phyloP scores from a whole-genome alignment of 2,797 vertebrate species.

The Cynopterus sphinx region DNA sequence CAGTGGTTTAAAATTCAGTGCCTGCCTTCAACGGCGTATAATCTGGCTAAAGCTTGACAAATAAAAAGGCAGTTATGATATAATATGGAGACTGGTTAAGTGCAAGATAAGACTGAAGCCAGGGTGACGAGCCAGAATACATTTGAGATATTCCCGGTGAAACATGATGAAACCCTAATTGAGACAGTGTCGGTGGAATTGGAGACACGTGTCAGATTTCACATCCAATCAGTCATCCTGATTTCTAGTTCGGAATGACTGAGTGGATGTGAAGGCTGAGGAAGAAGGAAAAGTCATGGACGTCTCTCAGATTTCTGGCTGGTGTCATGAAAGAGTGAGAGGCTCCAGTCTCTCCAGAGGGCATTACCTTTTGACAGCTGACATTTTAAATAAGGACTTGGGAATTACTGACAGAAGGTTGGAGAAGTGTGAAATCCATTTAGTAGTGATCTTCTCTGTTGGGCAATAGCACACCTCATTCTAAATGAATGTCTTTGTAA shows the following conservation, averaged over 20 bases:
- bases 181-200: not conserved
- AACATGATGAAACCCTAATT: not conserved
- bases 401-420: slow-evolving; percentile 26
- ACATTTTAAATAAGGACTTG: slow-evolving; percentile 28
- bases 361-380: not conserved
- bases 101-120: not conserved
- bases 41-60: not conserved
- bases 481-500: not conserved
- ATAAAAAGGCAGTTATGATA: not conserved
- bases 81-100: not conserved
- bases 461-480: not conserved
- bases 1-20: not conserved
- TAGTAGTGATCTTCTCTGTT: slow-evolving; percentile 53
- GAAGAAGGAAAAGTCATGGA: not conserved
- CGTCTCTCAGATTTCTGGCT: not conserved
- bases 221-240: too few relatives aligned
- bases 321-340: not conserved
- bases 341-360: not conserved
- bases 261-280: not conserved
- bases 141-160: not conserved
- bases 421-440: not conserved
- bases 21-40: not conserved
- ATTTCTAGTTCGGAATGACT: not conserved
- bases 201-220: not conserved
- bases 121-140: not conserved